Evolutionary conservation across 2,797 vertebrate species (phyloP).

Genomic region (Myotis findleyi): DNA sequence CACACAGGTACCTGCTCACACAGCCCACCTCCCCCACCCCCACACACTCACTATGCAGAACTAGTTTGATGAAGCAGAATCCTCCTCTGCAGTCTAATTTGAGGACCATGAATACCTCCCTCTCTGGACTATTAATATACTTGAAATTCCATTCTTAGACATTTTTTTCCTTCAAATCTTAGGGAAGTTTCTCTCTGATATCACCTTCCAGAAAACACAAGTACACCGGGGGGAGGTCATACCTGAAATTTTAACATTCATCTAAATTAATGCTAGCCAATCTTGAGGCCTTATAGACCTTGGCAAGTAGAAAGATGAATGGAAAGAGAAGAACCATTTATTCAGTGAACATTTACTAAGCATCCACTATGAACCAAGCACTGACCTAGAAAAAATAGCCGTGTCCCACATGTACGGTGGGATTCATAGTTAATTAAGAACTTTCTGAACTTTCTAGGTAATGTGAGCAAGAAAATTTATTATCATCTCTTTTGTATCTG

Average conservation of each 20-base stretch:
- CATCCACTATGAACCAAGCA: neutral
- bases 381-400: neutral
- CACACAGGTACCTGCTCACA: neutral
- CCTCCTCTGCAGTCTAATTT: neutral
- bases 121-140: neutral
- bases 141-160: neutral
- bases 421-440: neutral
- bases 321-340: neutral
- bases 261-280: neutral
- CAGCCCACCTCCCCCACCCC: rapidly evolving
- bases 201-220: neutral
- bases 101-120: neutral
- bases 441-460: neutral
- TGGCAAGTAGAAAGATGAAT: neutral
- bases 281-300: neutral
- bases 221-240: neutral
- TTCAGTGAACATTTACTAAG: neutral
- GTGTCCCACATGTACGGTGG: neutral
- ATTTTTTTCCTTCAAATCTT: neutral
- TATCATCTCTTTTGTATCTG: neutral
- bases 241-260: neutral
- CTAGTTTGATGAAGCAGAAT: neutral
- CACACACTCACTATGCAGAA: neutral
- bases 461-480: neutral
- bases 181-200: neutral